phyloP scores from a whole-genome alignment of 2,797 vertebrate species.

The Amblyraja radiata region DNA sequence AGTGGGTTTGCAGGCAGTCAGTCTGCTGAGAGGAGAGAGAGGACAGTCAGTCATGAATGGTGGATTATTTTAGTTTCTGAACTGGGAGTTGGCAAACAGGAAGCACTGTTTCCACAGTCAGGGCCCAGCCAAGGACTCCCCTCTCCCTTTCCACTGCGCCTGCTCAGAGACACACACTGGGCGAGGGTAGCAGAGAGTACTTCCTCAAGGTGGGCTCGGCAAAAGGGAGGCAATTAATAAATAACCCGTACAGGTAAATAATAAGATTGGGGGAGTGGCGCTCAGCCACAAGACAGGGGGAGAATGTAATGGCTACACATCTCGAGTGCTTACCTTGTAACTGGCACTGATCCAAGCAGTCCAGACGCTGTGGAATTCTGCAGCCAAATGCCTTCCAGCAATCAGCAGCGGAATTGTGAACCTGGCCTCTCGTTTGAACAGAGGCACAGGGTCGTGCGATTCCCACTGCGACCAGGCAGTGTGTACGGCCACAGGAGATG shows the following conservation, averaged over 20 bases:
- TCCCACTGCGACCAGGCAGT: conserved; percentile 39
- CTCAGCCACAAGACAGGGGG: background rate
- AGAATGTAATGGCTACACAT: conserved; percentile 1
- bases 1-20: background rate
- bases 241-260: background rate
- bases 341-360: conserved; percentile 49
- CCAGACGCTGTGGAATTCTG: conserved; percentile 55
- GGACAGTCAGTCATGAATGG: conserved; percentile 14
- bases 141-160: conserved; percentile 36
- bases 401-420: background rate
- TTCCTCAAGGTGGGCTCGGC: background rate
- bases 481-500: background rate
- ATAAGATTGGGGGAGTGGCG: background rate
- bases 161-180: background rate
- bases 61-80: conserved; percentile 9
- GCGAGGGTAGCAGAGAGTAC: background rate
- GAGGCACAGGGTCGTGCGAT: background rate
- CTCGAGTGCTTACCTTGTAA: conserved; percentile 2
- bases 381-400: conserved; percentile 41
- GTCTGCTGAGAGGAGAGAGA: background rate
- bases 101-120: conserved; percentile 18
- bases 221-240: background rate
- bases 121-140: background rate
- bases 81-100: conserved; percentile 29
- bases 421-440: conserved; percentile 17